Evolutionary conservation across 2,113 vertebrate genomes (phyloP).

Genomic region (Microtus pennsylvanicus): DNA sequence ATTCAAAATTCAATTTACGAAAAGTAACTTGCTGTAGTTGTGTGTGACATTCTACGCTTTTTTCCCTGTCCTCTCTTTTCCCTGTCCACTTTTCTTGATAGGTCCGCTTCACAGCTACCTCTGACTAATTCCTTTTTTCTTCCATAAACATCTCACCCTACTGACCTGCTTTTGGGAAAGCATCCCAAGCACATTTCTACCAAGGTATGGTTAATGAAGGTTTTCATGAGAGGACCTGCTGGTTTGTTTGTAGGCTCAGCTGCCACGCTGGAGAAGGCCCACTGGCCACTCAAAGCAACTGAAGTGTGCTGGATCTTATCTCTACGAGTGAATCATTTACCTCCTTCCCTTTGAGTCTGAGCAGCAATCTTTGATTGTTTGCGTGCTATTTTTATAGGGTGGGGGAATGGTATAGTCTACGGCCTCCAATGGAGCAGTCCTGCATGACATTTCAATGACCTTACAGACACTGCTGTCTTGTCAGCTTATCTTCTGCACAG

Average conservation of each 20-base stretch:
- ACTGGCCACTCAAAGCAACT: not conserved
- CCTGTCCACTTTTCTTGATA: not conserved
- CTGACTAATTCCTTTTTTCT: not conserved
- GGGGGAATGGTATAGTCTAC: conserved; percentile 17
- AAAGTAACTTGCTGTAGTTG: conserved; percentile 16
- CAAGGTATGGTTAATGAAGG: not conserved
- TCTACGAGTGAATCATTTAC: not conserved
- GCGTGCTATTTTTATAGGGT: not conserved
- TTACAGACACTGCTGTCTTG: conserved; percentile 13
- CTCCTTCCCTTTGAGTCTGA: conserved; percentile 53
- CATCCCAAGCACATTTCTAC: not conserved
- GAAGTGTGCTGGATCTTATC: not conserved
- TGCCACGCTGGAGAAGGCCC: not conserved
- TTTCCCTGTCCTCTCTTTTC: not conserved
- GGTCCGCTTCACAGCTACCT: not conserved
- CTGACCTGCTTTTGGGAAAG: not conserved
- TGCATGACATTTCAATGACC: not conserved
- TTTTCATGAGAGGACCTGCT: not conserved
- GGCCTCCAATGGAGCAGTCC: not conserved
- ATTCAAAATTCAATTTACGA: conserved; percentile 48
- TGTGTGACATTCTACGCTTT: not conserved
- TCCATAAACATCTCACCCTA: not conserved
- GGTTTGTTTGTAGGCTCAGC: not conserved
- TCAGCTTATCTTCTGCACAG: not conserved
- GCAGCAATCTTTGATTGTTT: not conserved